These are phyloP conservation scores for Cheirogaleus major DNA, from an alignment of 2,797 vertebrate genomes.

Conservation along the genomic window DNA sequence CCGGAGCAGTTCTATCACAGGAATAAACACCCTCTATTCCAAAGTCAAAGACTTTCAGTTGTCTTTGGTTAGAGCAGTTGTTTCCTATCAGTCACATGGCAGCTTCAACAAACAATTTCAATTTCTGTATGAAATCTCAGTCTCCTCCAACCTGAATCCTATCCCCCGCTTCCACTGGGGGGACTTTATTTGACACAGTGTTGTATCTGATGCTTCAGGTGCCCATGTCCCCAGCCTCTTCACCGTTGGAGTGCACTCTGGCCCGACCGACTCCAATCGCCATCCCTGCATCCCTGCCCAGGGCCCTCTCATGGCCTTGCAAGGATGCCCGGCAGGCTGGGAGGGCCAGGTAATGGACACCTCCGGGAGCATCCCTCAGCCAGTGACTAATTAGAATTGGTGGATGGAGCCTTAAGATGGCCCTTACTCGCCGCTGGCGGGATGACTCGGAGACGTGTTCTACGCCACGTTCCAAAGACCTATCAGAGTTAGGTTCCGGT, in stretches of 20 bases:
- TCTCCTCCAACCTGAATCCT: not conserved
- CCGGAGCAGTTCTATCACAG: not conserved
- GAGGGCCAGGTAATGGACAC: not conserved
- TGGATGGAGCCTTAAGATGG: not conserved
- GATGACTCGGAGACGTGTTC: not conserved
- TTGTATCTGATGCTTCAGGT: not conserved
- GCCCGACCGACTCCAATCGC: not conserved
- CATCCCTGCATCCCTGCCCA: accelerated
- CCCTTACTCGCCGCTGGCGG: not conserved
- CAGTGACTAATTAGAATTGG: not conserved
- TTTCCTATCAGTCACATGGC: not conserved
- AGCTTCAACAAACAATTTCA: not conserved
- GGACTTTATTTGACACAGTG: not conserved
- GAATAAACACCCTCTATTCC: slow-evolving; percentile 27
- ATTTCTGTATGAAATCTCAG: not conserved
- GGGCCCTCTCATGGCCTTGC: not conserved
- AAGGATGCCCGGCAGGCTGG: not conserved
- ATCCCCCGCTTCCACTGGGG: not conserved
- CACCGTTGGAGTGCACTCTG: not conserved
- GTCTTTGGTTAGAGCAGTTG: not conserved
- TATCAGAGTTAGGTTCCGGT: not conserved
- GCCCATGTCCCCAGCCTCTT: not conserved
- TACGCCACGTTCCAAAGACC: not conserved
- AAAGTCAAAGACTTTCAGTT: not conserved
- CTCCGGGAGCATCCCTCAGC: not conserved